A percentile compares a stretch with the other conserved stretches of the same genome.
These are phyloP conservation scores for Heliocidaris tuberculata DNA, from an alignment of 35 echinoderm and acorn worm species.

Conservation along the genomic window DNA sequence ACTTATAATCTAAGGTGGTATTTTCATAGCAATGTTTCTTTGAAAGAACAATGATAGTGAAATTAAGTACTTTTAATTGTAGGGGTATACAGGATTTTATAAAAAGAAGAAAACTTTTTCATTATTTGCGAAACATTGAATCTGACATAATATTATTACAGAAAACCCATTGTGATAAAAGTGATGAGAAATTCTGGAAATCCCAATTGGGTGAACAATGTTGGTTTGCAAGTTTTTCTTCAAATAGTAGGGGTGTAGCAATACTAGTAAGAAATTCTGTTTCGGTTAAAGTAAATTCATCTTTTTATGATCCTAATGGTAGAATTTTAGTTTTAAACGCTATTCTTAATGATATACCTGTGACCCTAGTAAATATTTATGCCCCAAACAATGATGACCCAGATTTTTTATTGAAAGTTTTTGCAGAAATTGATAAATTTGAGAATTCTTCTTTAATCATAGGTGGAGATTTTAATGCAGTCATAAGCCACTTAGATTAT, in stretches of 20 bases:
- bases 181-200: slow-evolving; percentile 53
- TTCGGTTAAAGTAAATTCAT: slow-evolving; percentile 5
- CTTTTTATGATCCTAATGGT: slow-evolving; percentile 38
- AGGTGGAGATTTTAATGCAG: slow-evolving; percentile 26
- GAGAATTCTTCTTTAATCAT: slow-evolving; percentile 39
- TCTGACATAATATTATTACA: slow-evolving; percentile 52
- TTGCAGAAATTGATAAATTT: slow-evolving; percentile 56
- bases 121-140: slow-evolving; percentile 42
- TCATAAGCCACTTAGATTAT: slow-evolving; percentile 13
- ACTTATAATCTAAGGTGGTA: no score
- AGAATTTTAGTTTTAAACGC: slow-evolving; percentile 8
- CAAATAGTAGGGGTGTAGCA: slow-evolving; percentile 42
- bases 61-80: slow-evolving; percentile 59
- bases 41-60: neutral
- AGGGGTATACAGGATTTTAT: slow-evolving; percentile 45
- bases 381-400: neutral
- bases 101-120: slow-evolving; percentile 50
- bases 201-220: slow-evolving; percentile 40
- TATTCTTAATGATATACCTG: slow-evolving; percentile 31
- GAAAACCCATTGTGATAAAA: slow-evolving; percentile 28
- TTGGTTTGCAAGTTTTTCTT: slow-evolving; percentile 51
- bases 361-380: slow-evolving; percentile 46
- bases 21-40: no score
- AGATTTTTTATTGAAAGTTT: neutral
- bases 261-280: slow-evolving; percentile 39